Conservation (phyloP, 2,797 vertebrate genomes). For the Menidia menidia region DNA sequence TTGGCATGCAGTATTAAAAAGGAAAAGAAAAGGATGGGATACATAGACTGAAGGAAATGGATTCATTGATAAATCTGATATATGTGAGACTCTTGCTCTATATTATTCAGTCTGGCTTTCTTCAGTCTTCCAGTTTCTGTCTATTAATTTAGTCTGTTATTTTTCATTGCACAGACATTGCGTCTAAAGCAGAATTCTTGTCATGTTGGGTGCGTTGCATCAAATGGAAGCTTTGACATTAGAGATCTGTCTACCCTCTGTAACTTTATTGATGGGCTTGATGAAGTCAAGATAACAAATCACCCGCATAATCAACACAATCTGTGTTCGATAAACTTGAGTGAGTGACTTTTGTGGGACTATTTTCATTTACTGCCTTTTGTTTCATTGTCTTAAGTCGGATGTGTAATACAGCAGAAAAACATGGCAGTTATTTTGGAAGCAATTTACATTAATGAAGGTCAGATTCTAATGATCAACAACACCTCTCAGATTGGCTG, state of each 20-base stretch:
- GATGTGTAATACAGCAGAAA: too few species aligned
- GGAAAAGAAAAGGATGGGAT: neutral
- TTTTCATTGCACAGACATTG: constrained; percentile 3
- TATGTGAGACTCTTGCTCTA: neutral
- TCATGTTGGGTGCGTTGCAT: constrained; percentile 21
- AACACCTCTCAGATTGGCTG: neutral
- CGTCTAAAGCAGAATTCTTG: neutral
- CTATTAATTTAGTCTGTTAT: neutral
- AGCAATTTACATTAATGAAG: neutral
- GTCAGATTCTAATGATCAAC: neutral
- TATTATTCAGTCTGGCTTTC: neutral
- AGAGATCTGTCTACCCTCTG: neutral
- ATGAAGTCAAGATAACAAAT: neutral
- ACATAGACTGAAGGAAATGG: neutral
- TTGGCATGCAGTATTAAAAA: neutral
- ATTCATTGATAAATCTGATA: neutral
- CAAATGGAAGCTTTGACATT: neutral
- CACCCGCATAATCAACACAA: constrained; percentile 3
- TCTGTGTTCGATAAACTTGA: constrained; percentile 5
- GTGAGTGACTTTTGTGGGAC: neutral
- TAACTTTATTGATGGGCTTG: neutral
- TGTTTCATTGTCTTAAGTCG: too few species aligned
- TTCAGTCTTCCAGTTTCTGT: neutral
- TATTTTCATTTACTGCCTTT: neutral
- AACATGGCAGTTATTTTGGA: too few species aligned